A percentile compares a stretch with the other conserved stretches of the same genome.
Conservation (phyloP, 1,140 invertebrate species). For the Drosophila pallidifrons region DNA sequence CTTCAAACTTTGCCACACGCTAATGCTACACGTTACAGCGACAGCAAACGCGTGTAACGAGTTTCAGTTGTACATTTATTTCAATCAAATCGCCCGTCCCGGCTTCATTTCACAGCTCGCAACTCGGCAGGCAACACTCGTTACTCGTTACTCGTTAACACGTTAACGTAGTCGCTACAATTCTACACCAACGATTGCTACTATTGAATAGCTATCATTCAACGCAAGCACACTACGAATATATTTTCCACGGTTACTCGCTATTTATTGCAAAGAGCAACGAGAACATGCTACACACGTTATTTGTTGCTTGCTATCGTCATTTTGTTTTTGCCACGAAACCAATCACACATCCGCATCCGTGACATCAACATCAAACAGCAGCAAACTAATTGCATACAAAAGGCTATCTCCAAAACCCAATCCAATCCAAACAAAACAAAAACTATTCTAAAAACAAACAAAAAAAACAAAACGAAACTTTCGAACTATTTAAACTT, state of each 20-base stretch:
- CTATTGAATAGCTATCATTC: neutral
- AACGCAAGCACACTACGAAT: too few species aligned
- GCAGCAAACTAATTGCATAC: constrained; percentile 3
- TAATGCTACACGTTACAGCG: neutral
- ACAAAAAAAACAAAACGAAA: constrained; percentile 16
- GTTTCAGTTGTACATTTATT: constrained; percentile 3
- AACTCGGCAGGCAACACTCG: neutral
- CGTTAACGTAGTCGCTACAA: neutral
- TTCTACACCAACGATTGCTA: neutral
- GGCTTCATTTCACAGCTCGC: neutral
- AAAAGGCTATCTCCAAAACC: neutral
- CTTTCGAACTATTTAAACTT: constrained; percentile 67
- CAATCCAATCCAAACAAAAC: neutral
- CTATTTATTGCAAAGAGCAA: too few species aligned
- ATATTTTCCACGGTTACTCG: too few species aligned
- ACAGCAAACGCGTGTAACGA: neutral
- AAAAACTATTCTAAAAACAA: neutral
- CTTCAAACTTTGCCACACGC: constrained; percentile 1
- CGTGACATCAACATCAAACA: constrained; percentile 3
- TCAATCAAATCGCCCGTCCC: neutral
- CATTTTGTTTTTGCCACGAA: neutral
- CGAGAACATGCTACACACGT: neutral
- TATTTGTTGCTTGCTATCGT: neutral
- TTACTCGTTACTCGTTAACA: neutral
- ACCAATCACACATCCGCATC: constrained; percentile 3